These are phyloP conservation scores for Florisuga fusca DNA, from an alignment of 2,797 vertebrate genomes.

Conservation along the genomic window DNA sequence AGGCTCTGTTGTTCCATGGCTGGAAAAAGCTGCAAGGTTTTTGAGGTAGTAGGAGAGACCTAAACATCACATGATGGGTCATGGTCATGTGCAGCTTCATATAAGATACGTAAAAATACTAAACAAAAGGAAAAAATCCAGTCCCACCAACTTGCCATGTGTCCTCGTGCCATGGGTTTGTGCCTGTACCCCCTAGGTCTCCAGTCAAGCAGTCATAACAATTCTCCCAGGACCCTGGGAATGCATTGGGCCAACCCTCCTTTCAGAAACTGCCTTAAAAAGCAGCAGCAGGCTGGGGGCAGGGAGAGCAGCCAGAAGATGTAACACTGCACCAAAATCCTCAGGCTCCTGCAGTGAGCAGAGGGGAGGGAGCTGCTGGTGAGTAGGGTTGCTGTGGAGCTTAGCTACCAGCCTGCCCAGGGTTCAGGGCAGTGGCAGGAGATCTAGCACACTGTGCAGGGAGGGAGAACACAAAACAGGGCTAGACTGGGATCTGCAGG, in stretches of 20 bases:
- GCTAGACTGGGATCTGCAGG: not conserved
- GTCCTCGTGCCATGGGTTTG: fast-evolving
- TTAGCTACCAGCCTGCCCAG: not conserved
- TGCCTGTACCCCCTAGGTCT: not conserved
- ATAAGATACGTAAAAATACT: not conserved
- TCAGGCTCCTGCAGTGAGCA: fast-evolving
- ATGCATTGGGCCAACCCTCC: fast-evolving
- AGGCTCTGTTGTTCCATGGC: not conserved
- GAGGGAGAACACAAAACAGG: not conserved
- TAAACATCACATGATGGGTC: not conserved
- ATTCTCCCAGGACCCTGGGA: not conserved
- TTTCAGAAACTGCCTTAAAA: not conserved
- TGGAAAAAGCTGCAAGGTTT: not conserved
- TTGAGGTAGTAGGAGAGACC: not conserved
- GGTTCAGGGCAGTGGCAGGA: fast-evolving
- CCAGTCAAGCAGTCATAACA: not conserved
- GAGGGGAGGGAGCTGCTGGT: not conserved
- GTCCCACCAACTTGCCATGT: fast-evolving
- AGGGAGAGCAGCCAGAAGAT: not conserved
- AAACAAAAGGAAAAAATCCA: not conserved
- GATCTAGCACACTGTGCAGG: no score
- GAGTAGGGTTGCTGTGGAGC: fast-evolving
- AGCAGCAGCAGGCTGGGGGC: not conserved
- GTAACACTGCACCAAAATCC: not conserved
- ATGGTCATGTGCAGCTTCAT: not conserved